These are phyloP conservation scores for Odontamblyopus lacepedii DNA, from an alignment of 2,797 vertebrate genomes.

Conservation along the genomic window DNA sequence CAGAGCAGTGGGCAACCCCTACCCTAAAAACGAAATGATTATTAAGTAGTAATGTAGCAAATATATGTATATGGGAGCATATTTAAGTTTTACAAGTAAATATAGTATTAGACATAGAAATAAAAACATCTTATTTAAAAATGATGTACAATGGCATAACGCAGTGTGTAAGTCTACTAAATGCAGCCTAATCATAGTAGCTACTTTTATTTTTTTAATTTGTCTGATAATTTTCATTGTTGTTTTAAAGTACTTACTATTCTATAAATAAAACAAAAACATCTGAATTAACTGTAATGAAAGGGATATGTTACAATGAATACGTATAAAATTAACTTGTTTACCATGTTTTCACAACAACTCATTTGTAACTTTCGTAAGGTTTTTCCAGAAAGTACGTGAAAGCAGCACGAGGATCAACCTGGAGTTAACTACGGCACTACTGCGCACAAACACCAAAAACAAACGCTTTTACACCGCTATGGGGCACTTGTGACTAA, in stretches of 20 bases:
- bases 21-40: neutral
- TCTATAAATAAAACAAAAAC: no score
- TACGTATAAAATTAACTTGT: neutral
- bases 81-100: neutral
- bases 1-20: neutral
- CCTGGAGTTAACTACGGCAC: slow-evolving; percentile 43
- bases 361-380: no score
- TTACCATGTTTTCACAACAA: neutral
- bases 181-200: neutral
- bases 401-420: slow-evolving; percentile 52
- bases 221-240: neutral
- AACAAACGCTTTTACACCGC: slow-evolving; percentile 2
- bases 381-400: slow-evolving; percentile 2
- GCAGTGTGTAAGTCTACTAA: no score
- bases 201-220: no score
- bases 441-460: slow-evolving; percentile 18
- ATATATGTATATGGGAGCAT: neutral
- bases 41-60: neutral
- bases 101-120: neutral
- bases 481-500: neutral
- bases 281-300: neutral
- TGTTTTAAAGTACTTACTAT: no score
- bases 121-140: neutral
- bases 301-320: neutral
- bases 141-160: no score